phyloP scores from a whole-genome alignment of 2,888 invertebrate species.

The Corythucha ciliata region DNA sequence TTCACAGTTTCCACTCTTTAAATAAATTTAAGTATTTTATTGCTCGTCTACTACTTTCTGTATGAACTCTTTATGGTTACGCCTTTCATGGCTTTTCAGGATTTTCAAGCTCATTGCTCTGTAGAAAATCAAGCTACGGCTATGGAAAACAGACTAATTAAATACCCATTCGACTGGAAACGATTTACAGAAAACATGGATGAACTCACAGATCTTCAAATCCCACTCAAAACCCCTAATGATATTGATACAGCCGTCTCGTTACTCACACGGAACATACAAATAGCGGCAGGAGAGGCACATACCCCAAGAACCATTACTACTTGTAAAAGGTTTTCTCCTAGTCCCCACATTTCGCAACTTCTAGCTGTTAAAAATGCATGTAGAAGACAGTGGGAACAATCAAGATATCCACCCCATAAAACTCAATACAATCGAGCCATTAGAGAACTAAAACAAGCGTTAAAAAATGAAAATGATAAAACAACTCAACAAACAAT shows the following conservation, averaged over 20 bases:
- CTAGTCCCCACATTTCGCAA: not conserved
- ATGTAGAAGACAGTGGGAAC: not conserved
- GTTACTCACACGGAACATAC: not conserved
- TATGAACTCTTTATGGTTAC: too few species aligned
- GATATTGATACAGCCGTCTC: constrained; percentile 4
- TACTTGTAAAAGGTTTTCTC: not conserved
- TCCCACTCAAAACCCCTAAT: constrained; percentile 3
- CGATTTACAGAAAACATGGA: constrained; percentile 1
- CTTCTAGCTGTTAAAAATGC: not conserved
- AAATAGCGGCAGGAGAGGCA: not conserved
- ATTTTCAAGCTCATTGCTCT: too few species aligned
- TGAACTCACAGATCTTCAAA: constrained; percentile 4
- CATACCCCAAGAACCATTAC: not conserved
- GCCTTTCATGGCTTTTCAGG: too few species aligned
- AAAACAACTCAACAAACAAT: not conserved
- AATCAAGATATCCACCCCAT: constrained; percentile 1
- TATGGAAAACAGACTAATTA: not conserved
- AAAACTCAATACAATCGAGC: constrained; percentile 1
- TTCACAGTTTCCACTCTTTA: too few species aligned
- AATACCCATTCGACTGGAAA: constrained; percentile 15
- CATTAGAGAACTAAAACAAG: constrained; percentile 3
- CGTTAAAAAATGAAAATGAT: constrained; percentile 1
- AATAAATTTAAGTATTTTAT: too few species aligned
- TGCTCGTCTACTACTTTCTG: too few species aligned
- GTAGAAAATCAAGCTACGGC: not conserved